Percentiles rank a stretch among this genome's conserved stretches.
Evolutionary conservation across 2,113 vertebrate genomes (phyloP).

Genomic region (Mionectes macconnelli): DNA sequence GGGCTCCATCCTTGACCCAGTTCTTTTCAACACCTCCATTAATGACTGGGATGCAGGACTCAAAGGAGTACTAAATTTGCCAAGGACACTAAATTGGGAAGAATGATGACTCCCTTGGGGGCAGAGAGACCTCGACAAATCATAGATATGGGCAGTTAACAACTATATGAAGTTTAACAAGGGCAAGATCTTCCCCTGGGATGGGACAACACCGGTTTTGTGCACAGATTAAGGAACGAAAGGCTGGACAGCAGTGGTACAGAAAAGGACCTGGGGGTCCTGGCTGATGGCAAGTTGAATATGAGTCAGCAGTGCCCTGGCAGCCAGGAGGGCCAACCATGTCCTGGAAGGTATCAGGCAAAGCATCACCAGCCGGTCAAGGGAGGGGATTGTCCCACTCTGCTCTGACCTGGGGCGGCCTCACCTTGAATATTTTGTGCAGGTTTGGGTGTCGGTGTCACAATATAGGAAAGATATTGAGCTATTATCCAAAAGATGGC

Average conservation of each 20-base stretch:
- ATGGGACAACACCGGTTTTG: neutral
- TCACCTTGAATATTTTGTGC: rapidly evolving
- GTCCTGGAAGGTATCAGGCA: rapidly evolving
- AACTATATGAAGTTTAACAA: neutral
- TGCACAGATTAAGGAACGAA: neutral
- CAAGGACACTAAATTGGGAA: neutral
- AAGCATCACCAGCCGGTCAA: rapidly evolving
- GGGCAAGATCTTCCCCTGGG: neutral
- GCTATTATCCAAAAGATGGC: rapidly evolving
- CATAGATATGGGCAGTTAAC: too few relatives aligned
- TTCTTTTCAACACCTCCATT: neutral
- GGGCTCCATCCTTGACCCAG: neutral
- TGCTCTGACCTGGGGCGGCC: rapidly evolving
- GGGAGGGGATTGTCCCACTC: rapidly evolving
- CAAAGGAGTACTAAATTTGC: neutral
- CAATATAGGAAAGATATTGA: neutral
- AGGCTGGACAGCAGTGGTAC: neutral
- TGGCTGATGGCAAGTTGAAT: rapidly evolving
- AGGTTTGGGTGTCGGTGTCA: neutral
- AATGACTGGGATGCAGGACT: neutral
- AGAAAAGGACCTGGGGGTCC: rapidly evolving
- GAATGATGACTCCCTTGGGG: neutral
- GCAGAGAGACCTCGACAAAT: neutral
- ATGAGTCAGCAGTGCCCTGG: neutral
- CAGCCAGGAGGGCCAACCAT: rapidly evolving